Evolutionary conservation across 2,113 vertebrate genomes (phyloP), one percentile per base, ranked within the genome.

Genomic region (Ornithorhynchus anatinus): DNA sequence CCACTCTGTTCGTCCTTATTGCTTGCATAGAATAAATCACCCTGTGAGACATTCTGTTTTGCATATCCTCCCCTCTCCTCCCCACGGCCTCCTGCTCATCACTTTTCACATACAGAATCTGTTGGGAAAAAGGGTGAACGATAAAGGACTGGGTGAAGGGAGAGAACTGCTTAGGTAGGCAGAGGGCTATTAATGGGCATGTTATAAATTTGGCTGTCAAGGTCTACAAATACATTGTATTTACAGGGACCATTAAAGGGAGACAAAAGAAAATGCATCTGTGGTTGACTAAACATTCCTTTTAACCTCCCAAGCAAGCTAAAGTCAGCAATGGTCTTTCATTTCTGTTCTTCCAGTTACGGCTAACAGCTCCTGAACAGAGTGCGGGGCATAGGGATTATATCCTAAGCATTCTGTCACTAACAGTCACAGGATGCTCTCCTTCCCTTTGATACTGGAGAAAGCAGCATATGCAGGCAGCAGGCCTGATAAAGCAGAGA

Each of bases 151-250:
- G 69, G 54, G 33, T 64, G 48, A 62, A 36, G 32, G 25, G 36
- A 54, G 35, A 7, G 38, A 36, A n/a, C 23, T 58, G 52, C 59
- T 69, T 67, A 51, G 60, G 44, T 69, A 53, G 73, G 66, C 40
- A 47, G 4, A 5, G 69, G 67, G 45, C 52, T 76, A 57, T 78
- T 83, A 88, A 81, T 71, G 72, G 62, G 29, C 22, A 69, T 31
- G 51, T 66, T 64, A 23, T 83, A 60, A 73, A 60, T 82, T 59
- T 69, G 50, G 48, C 69, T 84, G 57, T 43, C 39, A 50, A 69
- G 40, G 40, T 64, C 78, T 66, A 52, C 37, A 25, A 60, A 13
- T 33, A 50, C 20, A 61, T 17, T 39, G 15, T 53, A 38, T 38
- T 60, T 43, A 31, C 45, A 74, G 45, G 58, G 52, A 37, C 25